phyloP scores from a whole-genome alignment of 2,888 invertebrate species.

The Microctonus aethiopoides region DNA sequence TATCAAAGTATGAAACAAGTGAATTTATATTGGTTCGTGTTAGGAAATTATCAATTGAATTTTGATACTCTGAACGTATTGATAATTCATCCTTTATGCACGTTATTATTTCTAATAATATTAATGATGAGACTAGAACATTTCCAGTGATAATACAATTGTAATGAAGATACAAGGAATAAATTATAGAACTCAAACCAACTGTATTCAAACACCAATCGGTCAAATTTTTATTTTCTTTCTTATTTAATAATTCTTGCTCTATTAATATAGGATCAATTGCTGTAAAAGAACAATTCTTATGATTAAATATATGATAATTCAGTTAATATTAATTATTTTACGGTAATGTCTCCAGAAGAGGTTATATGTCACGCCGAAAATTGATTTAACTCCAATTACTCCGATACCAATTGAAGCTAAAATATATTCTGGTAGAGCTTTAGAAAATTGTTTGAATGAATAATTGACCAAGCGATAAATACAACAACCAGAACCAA shows the following conservation, averaged over 20 bases:
- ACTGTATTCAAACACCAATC: conserved; percentile 39
- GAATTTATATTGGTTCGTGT: not conserved
- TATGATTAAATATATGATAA: not conserved
- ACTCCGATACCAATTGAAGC: conserved; percentile 49
- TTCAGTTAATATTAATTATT: not conserved
- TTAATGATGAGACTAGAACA: conserved; percentile 36
- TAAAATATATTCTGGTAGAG: conserved; percentile 41
- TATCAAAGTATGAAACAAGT: not conserved
- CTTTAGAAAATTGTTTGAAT: conserved; percentile 33
- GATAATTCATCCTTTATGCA: conserved; percentile 21
- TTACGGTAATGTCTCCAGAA: conserved; percentile 40
- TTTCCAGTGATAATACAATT: conserved; percentile 38
- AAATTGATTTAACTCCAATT: conserved; percentile 46
- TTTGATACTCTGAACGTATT: not conserved
- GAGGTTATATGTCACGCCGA: conserved; percentile 48
- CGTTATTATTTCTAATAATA: conserved; percentile 34
- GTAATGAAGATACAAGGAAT: conserved; percentile 45
- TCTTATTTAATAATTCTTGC: conserved; percentile 39
- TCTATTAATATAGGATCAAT: conserved; percentile 49
- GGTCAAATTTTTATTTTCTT: conserved; percentile 33
- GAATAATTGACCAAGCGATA: conserved; percentile 44
- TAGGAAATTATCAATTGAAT: not conserved
- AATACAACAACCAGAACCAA: conserved; percentile 49
- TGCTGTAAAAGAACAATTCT: conserved; percentile 39
- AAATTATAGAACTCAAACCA: conserved; percentile 42